Conservation (phyloP, 2,797 vertebrate species). For the Vireo griseus region DNA sequence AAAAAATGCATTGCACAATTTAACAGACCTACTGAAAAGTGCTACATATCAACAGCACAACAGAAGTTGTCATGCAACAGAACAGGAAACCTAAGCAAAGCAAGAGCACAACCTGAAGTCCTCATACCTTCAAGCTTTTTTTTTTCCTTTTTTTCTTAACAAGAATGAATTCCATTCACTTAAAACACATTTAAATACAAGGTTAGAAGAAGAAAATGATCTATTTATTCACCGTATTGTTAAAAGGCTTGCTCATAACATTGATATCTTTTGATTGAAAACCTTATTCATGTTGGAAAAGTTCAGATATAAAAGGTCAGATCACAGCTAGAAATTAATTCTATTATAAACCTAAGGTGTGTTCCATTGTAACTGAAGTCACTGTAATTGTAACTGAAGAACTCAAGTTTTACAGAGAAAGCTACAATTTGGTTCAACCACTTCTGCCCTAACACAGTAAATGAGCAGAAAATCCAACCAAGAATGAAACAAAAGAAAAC, state of each 20-base stretch:
- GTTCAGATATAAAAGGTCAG: background rate
- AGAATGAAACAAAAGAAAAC: background rate
- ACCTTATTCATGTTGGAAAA: background rate
- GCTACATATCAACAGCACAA: constrained; percentile 46
- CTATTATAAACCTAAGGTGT: background rate
- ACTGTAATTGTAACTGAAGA: background rate
- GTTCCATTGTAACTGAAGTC: background rate
- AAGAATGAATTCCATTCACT: background rate
- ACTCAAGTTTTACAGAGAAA: background rate
- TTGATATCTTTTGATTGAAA: background rate
- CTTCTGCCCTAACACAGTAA: background rate
- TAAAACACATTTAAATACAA: constrained; percentile 31
- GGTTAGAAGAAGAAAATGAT: constrained; percentile 10
- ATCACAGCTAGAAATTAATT: background rate
- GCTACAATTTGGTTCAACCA: background rate
- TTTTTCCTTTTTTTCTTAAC: background rate
- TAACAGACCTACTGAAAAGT: constrained; percentile 66
- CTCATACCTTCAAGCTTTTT: background rate
- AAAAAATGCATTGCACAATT: constrained; percentile 74
- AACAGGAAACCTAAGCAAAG: constrained; percentile 52
- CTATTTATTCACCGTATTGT: background rate
- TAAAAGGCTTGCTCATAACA: background rate
- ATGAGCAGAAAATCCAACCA: background rate
- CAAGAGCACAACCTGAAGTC: constrained; percentile 40
- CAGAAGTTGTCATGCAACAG: constrained; percentile 33